These are phyloP conservation scores for rabbit (Oryctolagus cuniculus) DNA, from an alignment of 2,113 vertebrate species.

Conservation along the genomic window mOryCun1.1 NC_091432.1:114613501-114614000, in stretches of 20 bases:
- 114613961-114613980: background rate
- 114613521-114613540: background rate
- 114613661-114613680: conserved; percentile 51
- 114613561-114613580: conserved; percentile 73
- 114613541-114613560: conserved; percentile 52
- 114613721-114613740: conserved; percentile 63
- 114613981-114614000: background rate
- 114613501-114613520: conserved; percentile 72
- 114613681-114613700: background rate
- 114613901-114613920: background rate
- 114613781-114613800: conserved; percentile 45
- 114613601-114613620: conserved; percentile 57
- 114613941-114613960: conserved; percentile 39
- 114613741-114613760: background rate
- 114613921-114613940: conserved; percentile 67
- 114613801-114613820: background rate
- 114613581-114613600: conserved; percentile 73
- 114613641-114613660: conserved; percentile 70
- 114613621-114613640: conserved; percentile 58
- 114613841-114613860: conserved; percentile 22
- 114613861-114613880: background rate
- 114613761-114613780: conserved; percentile 66
- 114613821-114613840: conserved; percentile 41
- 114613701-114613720: conserved; percentile 45
- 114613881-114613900: conserved; percentile 35